These are phyloP conservation scores for Fregetta grallaria DNA, from an alignment of 2,113 vertebrate genomes.

Conservation along the genomic window DNA sequence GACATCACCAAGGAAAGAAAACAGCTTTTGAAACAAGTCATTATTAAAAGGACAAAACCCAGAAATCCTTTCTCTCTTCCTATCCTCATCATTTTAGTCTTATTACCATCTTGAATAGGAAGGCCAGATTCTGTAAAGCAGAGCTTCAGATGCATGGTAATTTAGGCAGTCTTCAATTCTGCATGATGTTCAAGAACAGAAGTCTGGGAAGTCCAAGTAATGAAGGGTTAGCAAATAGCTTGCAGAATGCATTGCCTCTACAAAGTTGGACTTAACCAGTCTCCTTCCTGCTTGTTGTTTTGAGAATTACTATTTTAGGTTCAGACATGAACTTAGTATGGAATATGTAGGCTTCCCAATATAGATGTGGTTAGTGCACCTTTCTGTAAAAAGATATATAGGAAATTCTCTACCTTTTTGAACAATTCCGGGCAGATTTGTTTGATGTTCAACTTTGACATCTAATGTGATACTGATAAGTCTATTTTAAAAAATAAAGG, in stretches of 20 bases:
- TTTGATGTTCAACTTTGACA: not conserved
- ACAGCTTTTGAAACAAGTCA: not conserved
- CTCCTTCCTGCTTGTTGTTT: conserved; percentile 9
- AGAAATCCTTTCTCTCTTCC: not conserved
- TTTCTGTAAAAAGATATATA: not conserved
- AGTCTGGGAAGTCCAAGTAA: not conserved
- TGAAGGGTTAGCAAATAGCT: conserved; percentile 3
- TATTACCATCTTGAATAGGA: not conserved
- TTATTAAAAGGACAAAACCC: not conserved
- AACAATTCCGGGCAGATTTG: not conserved
- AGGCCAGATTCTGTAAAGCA: not conserved
- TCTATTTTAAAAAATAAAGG: not conserved
- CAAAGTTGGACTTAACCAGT: not conserved
- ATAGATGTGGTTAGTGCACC: not conserved
- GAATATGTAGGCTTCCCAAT: not conserved
- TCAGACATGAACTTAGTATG: not conserved
- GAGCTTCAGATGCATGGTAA: not conserved
- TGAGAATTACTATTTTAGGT: conserved; percentile 20
- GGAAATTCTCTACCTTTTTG: not conserved
- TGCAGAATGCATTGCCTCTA: not conserved
- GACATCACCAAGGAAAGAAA: not conserved
- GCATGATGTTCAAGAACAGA: not conserved
- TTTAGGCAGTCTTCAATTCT: not conserved
- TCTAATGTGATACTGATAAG: not conserved
- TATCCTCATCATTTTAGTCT: not conserved